Base-by-base conservation (phyloP, 2,888 invertebrate genomes). In the Gymnoscelis rufifasciata region DNA sequence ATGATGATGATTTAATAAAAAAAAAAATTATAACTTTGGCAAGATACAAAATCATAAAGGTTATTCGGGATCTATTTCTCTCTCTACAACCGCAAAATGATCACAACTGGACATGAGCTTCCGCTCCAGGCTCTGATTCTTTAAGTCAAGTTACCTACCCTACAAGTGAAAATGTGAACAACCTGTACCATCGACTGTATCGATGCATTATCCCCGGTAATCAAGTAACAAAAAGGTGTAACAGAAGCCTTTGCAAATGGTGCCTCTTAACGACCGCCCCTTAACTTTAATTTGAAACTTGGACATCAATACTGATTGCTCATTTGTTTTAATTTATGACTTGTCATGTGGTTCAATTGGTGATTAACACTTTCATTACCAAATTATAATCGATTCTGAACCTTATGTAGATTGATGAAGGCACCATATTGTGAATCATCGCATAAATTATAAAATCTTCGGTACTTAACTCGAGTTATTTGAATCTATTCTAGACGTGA, bases 191-290 rank as follows among this genome's bases (percentile, higher is more conserved):
- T 53, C 66, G 78, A 81, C 78, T 68, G 75, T 79, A 81, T 74
- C 74, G 68, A 68, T 74, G 70, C 69, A 80, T 82, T 81, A 83
- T 81, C 80, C 74, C 66, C 58, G 59, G 78, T 75, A 79, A 83
- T 78, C 77, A 75, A 74, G 72, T 66, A 66, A 64, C 76, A 86
- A 84, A 84, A 84, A 83, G 78, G 75, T 72, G 81, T 75, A 83
- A 87, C 88, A 84, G 88, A 80, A 87, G 87, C 83, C 60, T 56
- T 61, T 57, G 71, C 71, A 72, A 74, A 78, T 72, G 74, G 74
- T 64, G 66, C 58, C 61, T 42, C 65, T 66, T 86, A 84, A 87
- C 80, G 80, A 78, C 74, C 74, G 72, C 72, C 66, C 71, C 77
- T 81, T 83, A 71, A 70, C 70, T 69, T 72, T 65, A 77, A 76